Percentiles rank a stretch among this genome's conserved stretches.
Conservation (phyloP, 30 jellyfish, hydroid and myxozoan species). For the Pelagia noctiluca region DNA sequence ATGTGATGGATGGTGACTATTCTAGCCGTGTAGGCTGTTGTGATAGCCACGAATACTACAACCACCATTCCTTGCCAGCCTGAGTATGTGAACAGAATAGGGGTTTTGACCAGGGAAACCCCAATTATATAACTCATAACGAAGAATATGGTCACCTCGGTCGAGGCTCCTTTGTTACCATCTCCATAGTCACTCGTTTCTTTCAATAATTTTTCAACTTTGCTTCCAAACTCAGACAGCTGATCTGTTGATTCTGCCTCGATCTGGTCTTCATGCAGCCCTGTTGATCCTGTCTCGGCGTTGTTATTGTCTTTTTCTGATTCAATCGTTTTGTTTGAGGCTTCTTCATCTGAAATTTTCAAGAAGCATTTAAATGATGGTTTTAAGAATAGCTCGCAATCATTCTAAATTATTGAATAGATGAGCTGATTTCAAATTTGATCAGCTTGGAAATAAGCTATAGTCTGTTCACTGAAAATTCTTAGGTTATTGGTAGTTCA, state of each 20-base stretch:
- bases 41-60: slow-evolving; percentile 13
- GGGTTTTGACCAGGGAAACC: slow-evolving; percentile 33
- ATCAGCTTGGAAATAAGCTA: no score
- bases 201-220: not conserved
- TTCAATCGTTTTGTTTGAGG: not conserved
- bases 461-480: no score
- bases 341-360: no score
- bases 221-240: not conserved
- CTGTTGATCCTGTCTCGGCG: not conserved
- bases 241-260: no score
- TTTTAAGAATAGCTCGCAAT: no score
- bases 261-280: no score
- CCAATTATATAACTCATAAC: slow-evolving; percentile 32
- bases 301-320: not conserved
- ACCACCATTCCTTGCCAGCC: slow-evolving; percentile 59
- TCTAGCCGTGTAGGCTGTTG: slow-evolving; percentile 29
- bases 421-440: no score
- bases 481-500: no score
- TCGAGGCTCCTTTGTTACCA: not conserved
- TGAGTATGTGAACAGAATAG: slow-evolving; percentile 16
- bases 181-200: not conserved
- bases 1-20: not conserved
- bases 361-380: no score
- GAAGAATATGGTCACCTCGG: slow-evolving; percentile 14
- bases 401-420: no score